Base-by-base conservation (phyloP, 2,888 invertebrate genomes). In the Eulithis prunata region DNA sequence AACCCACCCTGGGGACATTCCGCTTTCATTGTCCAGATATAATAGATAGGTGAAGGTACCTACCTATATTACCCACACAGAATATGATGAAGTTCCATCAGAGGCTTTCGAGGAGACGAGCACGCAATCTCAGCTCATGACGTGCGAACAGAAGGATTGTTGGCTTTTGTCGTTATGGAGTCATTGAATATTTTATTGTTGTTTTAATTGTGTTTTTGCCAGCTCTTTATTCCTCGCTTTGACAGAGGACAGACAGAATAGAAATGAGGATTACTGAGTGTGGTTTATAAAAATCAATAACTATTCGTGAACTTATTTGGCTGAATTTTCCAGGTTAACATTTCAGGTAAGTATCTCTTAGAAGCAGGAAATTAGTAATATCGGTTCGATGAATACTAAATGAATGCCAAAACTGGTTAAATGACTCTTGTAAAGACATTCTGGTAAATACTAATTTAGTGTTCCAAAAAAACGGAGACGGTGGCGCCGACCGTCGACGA, bases 1-100 rank as follows among this genome's bases (percentile, higher is more conserved):
- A 41, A 41, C 41, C 68, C 66, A 67, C 71, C 65, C 72, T 69
- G 64, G 61, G 66, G 62, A 62, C 66, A 64, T 64, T 51, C 52
- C 62, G 38, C 13, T 6, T 10, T 5, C 28, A 14, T 52, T 52
- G 12, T n/a, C 49, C n/a, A 13, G 12, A 10, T 21, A 49, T 10
- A 49, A 21, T 11, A 49, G 3, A 21, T 14, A 47, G 47, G 8
- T 41, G 8, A 14, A 13, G 5, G 14, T 21, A 21, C 21, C 21
- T 21, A 21, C 21, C 21, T 21, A 21, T 47, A 47, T n/a, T 47
- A 47, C 14, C 13, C 47, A 47, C 8, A 14, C 8, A 14, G 13
- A 14, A 14, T 41, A 47, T 14, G 7, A 49, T 49, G 11, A 49
- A 49, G 10, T 21, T 21, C 3, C 11, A 21, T 49, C 5, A 28